Evolutionary conservation across 2,113 vertebrate genomes (phyloP), one percentile per base, ranked within the genome.

Genomic region (Pangasianodon hypophthalmus): DNA sequence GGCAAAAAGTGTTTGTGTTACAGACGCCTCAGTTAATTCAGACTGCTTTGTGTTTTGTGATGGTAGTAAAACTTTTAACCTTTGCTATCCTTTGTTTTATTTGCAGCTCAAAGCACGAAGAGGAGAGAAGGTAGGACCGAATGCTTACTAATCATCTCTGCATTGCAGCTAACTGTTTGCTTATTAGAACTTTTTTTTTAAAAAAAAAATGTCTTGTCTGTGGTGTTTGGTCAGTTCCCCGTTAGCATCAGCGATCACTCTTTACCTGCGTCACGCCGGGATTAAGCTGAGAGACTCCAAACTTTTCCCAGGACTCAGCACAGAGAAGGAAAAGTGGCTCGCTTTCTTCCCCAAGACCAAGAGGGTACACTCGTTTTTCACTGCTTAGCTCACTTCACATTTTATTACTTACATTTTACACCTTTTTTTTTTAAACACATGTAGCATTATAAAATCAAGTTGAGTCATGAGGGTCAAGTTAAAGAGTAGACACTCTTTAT

Each of bases 241-340:
- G 19, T 96, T 99, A 95, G 97, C 96, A 7, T 97, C 97, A 6
- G 97, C 97, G 2, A 95, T 99, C 91, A 95, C 95, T 50, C 96
- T 97, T 0, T 98, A 98, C 73, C 96, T 98, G 94, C 96, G 93
- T 85, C 97, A 99, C 79, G 93, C 95, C 0, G 97, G 98, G 5
- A 96, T 99, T 92, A 97, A 97, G 80, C 94, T 96, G 0, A 94
- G 97, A 85, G 98, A 99, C 82, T 93, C 96, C 0, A 97, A 97
- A 0, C 94, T 94, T 0, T 94, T 95, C 87, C 95, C 92, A 13
- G 52, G 97, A 92, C 92, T 97, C 95, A 94, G 85, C 92, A 86
- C 96, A 0, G 98, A 99, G 94, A 97, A 96, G 93, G 98, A 99
- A 92, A 99, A 99, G 94, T 98, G 98, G 98, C 95, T 97, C 0